Base-by-base conservation (phyloP, 2,888 invertebrate genomes). In the Apantesis nais region DNA sequence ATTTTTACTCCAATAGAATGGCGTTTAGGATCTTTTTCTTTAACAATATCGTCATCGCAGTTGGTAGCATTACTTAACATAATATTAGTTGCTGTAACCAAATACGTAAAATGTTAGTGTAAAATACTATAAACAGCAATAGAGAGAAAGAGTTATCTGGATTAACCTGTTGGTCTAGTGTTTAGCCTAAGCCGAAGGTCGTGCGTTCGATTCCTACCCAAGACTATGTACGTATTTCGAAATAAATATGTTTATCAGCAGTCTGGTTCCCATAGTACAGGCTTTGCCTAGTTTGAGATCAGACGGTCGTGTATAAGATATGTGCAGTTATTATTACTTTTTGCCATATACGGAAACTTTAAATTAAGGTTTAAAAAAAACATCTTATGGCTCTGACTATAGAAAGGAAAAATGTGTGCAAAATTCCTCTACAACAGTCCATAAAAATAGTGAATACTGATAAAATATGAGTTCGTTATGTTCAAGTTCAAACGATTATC, bases 1-100 rank as follows among this genome's bases (percentile, higher is more conserved):
- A 92, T 93, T 86, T 95, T 92, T 2, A 96, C 88, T 3, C 96
- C 96, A 25, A 95, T 85, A 7, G 87, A 78, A 66, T 92, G 94
- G 9, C 88, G 92, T 0, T 80, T 81, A 0, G 95, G 95, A 75
- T 96, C 96, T 7, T 92, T 90, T 83, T 96, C 96, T 87, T 87
- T 92, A 52, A 85, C 84, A 19, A 92, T 79, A 69, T 87, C 80
- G 37, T 79, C 78, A 67, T 81, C 72, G 65, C 31, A 62, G 16
- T 79, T 77, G 31, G 82, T 73, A 12, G 39, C 39, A 60, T 77
- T 71, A 62, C 74, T 72, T 16, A 83, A 66, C 41, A 72, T 52
- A 9, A 69, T 31, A 2, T 68, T 72, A 16, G 44, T 4, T 44
- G 68, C 88, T 90, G 74, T 73, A 88, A 86, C 67, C 11, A 66